Conservation (phyloP, 92 coral and sea anemone species). For the Blastomussa wellsi region DNA sequence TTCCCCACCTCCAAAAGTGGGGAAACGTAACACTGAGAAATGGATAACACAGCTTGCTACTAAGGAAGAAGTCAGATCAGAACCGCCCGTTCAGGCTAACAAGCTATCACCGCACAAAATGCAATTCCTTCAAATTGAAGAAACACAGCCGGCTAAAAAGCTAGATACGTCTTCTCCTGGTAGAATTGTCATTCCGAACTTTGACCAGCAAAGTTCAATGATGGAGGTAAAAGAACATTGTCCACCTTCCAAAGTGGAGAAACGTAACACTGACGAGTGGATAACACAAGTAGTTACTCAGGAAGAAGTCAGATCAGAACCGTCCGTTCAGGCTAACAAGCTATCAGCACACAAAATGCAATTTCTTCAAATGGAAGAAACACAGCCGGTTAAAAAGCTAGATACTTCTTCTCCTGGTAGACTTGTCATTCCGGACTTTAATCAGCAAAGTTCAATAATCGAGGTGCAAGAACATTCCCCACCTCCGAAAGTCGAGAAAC, state of each 20-base stretch:
- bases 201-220: background rate
- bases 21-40: background rate
- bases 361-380: conserved; percentile 1
- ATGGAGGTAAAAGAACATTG: background rate
- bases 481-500: background rate
- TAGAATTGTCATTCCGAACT: conserved; percentile 17
- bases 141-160: background rate
- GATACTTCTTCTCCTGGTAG: background rate
- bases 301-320: conserved; percentile 9
- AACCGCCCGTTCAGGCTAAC: background rate
- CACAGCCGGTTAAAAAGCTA: background rate
- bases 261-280: background rate
- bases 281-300: background rate
- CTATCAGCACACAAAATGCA: background rate
- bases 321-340: background rate
- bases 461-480: background rate
- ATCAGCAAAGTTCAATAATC: background rate
- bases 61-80: conserved; percentile 7
- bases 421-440: conserved; percentile 4
- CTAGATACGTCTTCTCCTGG: background rate
- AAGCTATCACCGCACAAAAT: conserved; percentile 2
- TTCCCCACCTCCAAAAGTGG: background rate
- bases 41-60: conserved; percentile 8
- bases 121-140: conserved; percentile 3
- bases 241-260: background rate